phyloP scores from a whole-genome alignment of 2,888 invertebrate species.

The Mesochorus sp. region DNA sequence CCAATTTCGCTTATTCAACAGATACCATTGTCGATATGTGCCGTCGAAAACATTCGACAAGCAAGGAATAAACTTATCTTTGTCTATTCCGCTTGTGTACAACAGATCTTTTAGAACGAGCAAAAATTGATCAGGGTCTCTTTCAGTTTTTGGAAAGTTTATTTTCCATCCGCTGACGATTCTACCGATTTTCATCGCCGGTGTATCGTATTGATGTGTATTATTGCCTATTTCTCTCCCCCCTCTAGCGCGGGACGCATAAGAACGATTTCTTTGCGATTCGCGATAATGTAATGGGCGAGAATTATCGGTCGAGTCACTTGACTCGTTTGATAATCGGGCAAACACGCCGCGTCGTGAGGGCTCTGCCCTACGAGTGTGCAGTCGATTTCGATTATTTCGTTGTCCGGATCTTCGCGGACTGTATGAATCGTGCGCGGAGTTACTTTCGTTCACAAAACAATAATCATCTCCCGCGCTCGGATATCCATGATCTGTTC shows the following conservation, averaged over 20 bases:
- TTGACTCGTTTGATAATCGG: background rate
- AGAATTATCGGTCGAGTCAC: background rate
- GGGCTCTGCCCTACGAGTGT: background rate
- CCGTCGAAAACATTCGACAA: constrained; percentile 33
- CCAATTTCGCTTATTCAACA: constrained; percentile 39
- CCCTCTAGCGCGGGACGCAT: background rate
- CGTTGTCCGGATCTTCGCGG: background rate
- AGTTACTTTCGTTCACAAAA: background rate
- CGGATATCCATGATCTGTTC: background rate
- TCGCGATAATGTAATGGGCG: background rate
- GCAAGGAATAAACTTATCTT: constrained; percentile 49
- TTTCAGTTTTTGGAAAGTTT: constrained; percentile 42
- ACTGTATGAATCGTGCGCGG: background rate
- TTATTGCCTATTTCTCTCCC: background rate
- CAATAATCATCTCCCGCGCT: background rate
- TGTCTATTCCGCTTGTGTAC: constrained; percentile 35
- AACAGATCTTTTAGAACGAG: constrained; percentile 42
- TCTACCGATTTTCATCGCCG: constrained; percentile 42
- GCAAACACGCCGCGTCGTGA: background rate
- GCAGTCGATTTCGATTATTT: background rate
- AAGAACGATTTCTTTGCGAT: background rate
- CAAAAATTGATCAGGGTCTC: constrained; percentile 49
- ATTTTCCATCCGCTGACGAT: constrained; percentile 55
- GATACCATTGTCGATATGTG: background rate
- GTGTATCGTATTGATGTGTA: background rate